These are phyloP conservation scores for Eulemur rubriventer DNA, from an alignment of 2,797 vertebrate genomes.

Conservation along the genomic window DNA sequence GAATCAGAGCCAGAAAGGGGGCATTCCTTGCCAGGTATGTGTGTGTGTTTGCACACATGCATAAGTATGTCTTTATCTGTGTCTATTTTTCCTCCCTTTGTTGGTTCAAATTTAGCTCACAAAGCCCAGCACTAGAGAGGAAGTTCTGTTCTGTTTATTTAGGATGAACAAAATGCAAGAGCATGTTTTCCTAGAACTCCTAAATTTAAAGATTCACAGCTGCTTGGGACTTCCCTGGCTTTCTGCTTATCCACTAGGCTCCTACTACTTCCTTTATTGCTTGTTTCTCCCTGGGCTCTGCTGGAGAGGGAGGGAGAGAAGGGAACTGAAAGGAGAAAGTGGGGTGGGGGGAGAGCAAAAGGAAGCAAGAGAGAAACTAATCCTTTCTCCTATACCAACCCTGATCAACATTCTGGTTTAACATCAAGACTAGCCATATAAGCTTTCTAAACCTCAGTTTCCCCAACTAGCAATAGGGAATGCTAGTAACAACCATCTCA, in stretches of 20 bases:
- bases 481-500: background rate
- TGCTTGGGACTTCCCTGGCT: background rate
- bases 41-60: background rate
- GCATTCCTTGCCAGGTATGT: background rate
- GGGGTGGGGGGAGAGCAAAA: accelerated
- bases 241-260: background rate
- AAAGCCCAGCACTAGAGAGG: background rate
- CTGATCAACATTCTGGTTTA: slow-evolving; percentile 10
- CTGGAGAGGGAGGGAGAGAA: background rate
- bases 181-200: background rate
- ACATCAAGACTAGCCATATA: background rate
- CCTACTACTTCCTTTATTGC: background rate
- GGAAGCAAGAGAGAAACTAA: background rate
- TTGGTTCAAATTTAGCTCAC: slow-evolving; percentile 23
- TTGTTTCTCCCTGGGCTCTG: background rate
- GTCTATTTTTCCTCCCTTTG: background rate
- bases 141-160: slow-evolving; percentile 1
- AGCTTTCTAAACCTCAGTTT: slow-evolving; percentile 37
- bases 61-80: background rate
- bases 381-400: background rate
- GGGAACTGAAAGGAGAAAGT: too few species aligned
- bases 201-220: slow-evolving; percentile 37
- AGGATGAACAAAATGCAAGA: background rate
- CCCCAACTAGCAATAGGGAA: background rate
- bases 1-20: background rate